phyloP scores from a whole-genome alignment of 2,888 invertebrate species.

The Drosophila melanosoma region DNA sequence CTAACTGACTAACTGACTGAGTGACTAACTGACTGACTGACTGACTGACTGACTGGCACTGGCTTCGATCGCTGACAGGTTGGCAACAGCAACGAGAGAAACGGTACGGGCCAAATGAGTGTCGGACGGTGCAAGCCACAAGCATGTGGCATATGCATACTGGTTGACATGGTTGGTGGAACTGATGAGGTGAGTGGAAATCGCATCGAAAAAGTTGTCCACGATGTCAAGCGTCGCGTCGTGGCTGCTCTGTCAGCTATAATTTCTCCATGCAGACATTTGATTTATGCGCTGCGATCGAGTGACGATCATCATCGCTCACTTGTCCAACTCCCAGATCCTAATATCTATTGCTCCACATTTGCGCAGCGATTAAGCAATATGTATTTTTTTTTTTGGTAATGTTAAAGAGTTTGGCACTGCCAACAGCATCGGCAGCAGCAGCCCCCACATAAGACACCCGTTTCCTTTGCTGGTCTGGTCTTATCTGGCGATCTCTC shows the following conservation, averaged over 20 bases:
- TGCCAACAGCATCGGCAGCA: slow-evolving; percentile 21
- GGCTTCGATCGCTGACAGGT: slow-evolving; percentile 75
- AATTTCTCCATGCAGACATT: slow-evolving; percentile 60
- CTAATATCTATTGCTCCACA: slow-evolving; percentile 66
- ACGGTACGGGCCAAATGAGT: slow-evolving; percentile 46
- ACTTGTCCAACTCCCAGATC: slow-evolving; percentile 66
- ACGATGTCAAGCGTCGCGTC: slow-evolving; percentile 44
- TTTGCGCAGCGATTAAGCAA: slow-evolving; percentile 73
- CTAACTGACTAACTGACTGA: slow-evolving; percentile 20
- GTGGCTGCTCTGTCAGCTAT: slow-evolving; percentile 55
- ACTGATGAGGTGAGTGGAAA: slow-evolving; percentile 32
- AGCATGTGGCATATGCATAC: slow-evolving; percentile 70
- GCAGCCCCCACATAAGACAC: slow-evolving; percentile 55
- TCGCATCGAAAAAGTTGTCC: slow-evolving; percentile 70
- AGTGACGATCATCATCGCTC: slow-evolving; percentile 68
- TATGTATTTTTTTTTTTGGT: slow-evolving; percentile 63
- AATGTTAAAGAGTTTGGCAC: slow-evolving; percentile 50
- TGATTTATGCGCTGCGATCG: slow-evolving; percentile 73
- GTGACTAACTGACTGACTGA: slow-evolving; percentile 26
- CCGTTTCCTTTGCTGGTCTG: slow-evolving; percentile 44
- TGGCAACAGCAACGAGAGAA: slow-evolving; percentile 35
- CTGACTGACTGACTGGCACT: slow-evolving; percentile 42
- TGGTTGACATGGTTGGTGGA: slow-evolving; percentile 35
- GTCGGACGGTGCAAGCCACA: slow-evolving; percentile 68
- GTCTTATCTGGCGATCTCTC: slow-evolving; percentile 45